These are phyloP conservation scores for Chelonia mydas DNA, from an alignment of 2,797 vertebrate species.

Conservation along the genomic window DNA sequence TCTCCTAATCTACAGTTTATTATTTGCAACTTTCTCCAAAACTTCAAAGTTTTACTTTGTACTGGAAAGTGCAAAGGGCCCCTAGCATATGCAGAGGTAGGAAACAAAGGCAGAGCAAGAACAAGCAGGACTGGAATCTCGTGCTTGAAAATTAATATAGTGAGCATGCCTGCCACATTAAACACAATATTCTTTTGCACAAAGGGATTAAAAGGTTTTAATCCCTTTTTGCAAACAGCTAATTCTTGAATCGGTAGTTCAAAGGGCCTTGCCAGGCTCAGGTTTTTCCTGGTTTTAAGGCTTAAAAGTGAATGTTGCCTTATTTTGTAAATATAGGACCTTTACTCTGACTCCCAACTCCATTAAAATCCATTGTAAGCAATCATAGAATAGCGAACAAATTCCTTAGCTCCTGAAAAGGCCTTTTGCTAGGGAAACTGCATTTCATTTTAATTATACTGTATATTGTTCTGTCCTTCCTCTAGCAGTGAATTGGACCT, in stretches of 20 bases:
- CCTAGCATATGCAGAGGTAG: background rate
- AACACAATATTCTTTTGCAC: constrained; percentile 64
- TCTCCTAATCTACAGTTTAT: constrained; percentile 29
- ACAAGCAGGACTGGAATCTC: constrained; percentile 18
- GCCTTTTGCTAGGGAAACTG: background rate
- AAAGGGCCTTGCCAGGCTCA: constrained; percentile 62
- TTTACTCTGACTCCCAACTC: constrained; percentile 31
- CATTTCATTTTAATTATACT: constrained; percentile 52
- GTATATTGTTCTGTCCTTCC: constrained; percentile 21
- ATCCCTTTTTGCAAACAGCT: constrained; percentile 67
- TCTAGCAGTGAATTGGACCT: constrained; percentile 33
- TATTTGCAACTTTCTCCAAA: constrained; percentile 58
- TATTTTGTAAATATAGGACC: constrained; percentile 67
- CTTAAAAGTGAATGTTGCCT: constrained; percentile 47
- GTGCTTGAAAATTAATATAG: constrained; percentile 76
- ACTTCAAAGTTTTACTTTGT: constrained; percentile 55
- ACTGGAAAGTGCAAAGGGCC: constrained; percentile 25
- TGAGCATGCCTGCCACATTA: constrained; percentile 72
- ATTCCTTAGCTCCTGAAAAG: background rate
- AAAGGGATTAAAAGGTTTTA: constrained; percentile 76
- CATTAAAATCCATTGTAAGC: constrained; percentile 25
- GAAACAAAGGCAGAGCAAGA: constrained; percentile 55
- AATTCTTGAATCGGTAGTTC: constrained; percentile 68
- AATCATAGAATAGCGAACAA: constrained; percentile 48
- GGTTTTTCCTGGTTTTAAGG: constrained; percentile 56